Base-by-base conservation (phyloP, 2,113 vertebrate genomes). In the Ceuthmochares aereus region DNA sequence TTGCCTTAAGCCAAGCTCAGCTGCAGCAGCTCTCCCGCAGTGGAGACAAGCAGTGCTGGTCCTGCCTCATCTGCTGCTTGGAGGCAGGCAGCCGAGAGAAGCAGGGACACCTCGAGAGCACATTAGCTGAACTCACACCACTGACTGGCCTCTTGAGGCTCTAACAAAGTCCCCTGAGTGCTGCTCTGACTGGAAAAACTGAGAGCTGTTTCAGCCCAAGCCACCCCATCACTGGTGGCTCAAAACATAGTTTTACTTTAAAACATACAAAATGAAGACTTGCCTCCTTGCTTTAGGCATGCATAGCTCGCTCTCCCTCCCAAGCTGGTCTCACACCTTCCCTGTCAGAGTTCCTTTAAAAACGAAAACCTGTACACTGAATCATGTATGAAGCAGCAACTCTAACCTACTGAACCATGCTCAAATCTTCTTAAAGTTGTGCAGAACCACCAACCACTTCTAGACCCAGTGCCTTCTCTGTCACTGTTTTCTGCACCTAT, bases 51-150 rank as follows among this genome's bases (percentile, higher is more conserved):
- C 5, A 2, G 36, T 32, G 43, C 37, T 1, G 1, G 62, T 26
- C 37, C 25, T 26, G 56, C 49, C 47, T 42, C 42, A 10, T 23
- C 62, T n/a, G 40, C 47, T 26, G 47, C 43, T 43, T 32, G 49
- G 56, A 6, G 3, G 40, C 14, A 32, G 47, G 42, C 51, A 45
- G 30, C 4, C 2, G 8, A 14, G n/a, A 75, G 14, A 78, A 32
- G 30, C 52, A 45, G 34, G 29, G 63, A 43, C 27, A 20, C 0
- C 0, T 32, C 7, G 0, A 74, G 16, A 75, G 27, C 34, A 6
- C 8, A 0, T 5, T 25, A 79, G 52, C 42, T 74, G 30, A 54
- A 34, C 27, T 68, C 52, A 27, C 15, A 63, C 9, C 60, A 27
- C 30, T 13, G 14, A 27, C 30, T 14, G 16, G 9, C 32, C 56